Conservation (phyloP, 2,797 vertebrate species). For the Bovichtus diacanthus region DNA sequence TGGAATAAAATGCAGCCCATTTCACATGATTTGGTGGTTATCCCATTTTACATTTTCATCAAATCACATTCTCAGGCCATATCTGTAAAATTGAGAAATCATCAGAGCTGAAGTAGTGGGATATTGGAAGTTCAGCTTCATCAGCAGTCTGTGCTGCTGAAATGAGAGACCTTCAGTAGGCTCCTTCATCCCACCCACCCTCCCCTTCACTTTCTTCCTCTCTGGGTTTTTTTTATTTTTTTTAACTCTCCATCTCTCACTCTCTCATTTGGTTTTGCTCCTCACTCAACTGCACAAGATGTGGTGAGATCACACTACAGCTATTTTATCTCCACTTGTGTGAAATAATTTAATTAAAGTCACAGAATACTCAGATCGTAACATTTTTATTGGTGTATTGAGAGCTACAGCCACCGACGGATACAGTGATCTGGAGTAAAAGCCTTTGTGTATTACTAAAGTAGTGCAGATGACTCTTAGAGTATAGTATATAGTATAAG, state of each 20-base stretch:
- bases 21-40: conserved; percentile 81
- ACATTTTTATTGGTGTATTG: conserved; percentile 34
- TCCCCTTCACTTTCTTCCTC: conserved; percentile 46
- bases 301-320: conserved; percentile 57
- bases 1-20: conserved; percentile 75
- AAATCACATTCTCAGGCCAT: conserved; percentile 80
- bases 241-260: conserved; percentile 64
- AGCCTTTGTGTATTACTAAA: conserved; percentile 18
- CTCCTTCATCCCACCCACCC: conserved; percentile 51
- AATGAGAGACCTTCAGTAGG: conserved; percentile 78
- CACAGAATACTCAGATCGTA: conserved; percentile 50
- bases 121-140: conserved; percentile 86
- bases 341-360: conserved; percentile 73
- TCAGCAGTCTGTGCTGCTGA: conserved; percentile 85
- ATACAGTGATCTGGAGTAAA: conserved; percentile 29
- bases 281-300: conserved; percentile 53
- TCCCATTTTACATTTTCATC: conserved; percentile 84
- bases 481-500: too few species aligned
- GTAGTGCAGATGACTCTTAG: too few species aligned
- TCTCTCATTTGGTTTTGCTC: conserved; percentile 58
- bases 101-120: conserved; percentile 81
- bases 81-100: conserved; percentile 87
- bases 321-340: conserved; percentile 68
- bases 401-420: conserved; percentile 19
- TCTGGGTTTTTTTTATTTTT: conserved; percentile 54